Base-by-base conservation (phyloP, 1,140 invertebrate genomes). In the Neodiprion lecontei region DNA sequence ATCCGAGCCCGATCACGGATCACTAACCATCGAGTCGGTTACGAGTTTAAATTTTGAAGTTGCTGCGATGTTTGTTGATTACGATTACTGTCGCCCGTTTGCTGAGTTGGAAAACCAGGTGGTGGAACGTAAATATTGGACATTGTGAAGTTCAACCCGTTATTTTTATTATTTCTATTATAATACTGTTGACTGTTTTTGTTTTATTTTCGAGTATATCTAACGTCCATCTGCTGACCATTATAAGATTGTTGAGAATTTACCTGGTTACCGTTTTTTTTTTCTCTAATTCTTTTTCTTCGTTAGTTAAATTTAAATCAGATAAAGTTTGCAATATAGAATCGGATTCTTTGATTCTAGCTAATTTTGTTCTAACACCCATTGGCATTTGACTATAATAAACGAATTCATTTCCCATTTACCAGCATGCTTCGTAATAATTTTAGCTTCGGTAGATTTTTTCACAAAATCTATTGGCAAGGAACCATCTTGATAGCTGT, bases 211-310 rank as follows among this genome's bases (percentile, higher is more conserved):
- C 28, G 28, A 40, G 4, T 61, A 61, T 61, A 61, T 61, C n/a
- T 61, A 61, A 61, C 53, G 53, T 61, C n/a, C 53, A 61, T 12
- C n/a, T 61, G 53, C 7, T n/a, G 11, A 12, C 1, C 53, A 61
- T 61, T 61, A 8, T 61, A 61, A 12, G 53, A 61, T n/a, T 11
- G 53, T 61, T 61, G 53, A n/a, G n/a, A 61, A 61, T 61, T 61
- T 61, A n/a, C n/a, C 1, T 61, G 53, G 53, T 61, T 61, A 61
- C 7, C n/a, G 2, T 61, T 61, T 61, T 61, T 61, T 61, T 61
- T 61, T 61, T 61, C n/a, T 61, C 53, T 61, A 61, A n/a, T 61
- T 61, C 53, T n/a, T 61, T 61, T 61, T 61, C 53, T 61, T 61
- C 53, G 7, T 61, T 3, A 12, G 8, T 61, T 61, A 61, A 61